Evolutionary conservation across 1,140 invertebrate genomes (phyloP).

Genomic region (Magallana angulata): DNA sequence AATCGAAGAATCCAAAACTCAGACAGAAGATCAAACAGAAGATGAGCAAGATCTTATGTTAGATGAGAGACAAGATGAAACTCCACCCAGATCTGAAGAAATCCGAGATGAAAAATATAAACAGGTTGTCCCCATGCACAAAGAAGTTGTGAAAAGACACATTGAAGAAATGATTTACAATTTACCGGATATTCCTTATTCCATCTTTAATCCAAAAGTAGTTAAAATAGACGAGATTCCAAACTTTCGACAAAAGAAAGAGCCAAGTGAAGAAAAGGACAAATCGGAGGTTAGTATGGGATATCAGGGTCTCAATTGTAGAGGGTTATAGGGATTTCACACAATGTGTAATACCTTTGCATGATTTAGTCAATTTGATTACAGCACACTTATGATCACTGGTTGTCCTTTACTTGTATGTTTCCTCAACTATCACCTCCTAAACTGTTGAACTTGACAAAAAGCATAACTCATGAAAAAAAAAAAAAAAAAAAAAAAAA

Average conservation of each 20-base stretch:
- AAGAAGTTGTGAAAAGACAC: constrained; percentile 50
- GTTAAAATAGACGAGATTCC: constrained; percentile 25
- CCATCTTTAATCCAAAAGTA: constrained; percentile 52
- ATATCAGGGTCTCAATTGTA: too few species aligned
- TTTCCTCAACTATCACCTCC: too few species aligned
- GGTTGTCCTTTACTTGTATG: too few species aligned
- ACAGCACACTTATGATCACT: too few species aligned
- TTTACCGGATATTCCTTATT: constrained; percentile 55
- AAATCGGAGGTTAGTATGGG: neutral
- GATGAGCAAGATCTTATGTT: constrained; percentile 49
- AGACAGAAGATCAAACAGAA: constrained; percentile 37
- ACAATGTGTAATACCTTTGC: too few species aligned
- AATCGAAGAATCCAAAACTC: neutral
- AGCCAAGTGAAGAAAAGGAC: constrained; percentile 18
- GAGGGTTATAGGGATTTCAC: too few species aligned
- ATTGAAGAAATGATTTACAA: constrained; percentile 61
- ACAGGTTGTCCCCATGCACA: constrained; percentile 37
- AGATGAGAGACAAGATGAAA: constrained; percentile 44
- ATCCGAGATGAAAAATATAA: constrained; percentile 41
- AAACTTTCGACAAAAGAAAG: constrained; percentile 2
- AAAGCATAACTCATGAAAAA: too few species aligned
- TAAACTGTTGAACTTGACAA: too few species aligned
- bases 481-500: too few species aligned
- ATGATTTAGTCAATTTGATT: too few species aligned
- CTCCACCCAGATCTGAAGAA: neutral